Percentiles rank a stretch among this genome's conserved stretches.
These are phyloP conservation scores for Zingel zingel DNA, from an alignment of 2,113 vertebrate species.

Conservation along the genomic window DNA sequence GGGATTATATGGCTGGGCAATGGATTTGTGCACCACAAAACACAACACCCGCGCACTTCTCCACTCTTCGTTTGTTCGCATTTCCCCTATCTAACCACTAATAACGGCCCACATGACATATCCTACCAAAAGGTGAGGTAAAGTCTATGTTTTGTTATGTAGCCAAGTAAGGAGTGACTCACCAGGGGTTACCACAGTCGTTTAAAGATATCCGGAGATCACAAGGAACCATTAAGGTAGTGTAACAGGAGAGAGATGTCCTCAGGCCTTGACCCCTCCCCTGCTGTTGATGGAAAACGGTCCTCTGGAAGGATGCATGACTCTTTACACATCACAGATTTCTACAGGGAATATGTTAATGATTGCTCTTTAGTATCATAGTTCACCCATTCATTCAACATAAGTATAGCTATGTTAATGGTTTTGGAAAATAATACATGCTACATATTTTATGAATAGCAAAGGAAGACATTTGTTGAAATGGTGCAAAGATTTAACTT, in stretches of 20 bases:
- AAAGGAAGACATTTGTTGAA: neutral
- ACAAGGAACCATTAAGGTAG: constrained; percentile 28
- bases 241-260: constrained; percentile 62
- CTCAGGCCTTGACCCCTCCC: constrained; percentile 37
- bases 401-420: neutral
- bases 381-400: neutral
- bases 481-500: neutral
- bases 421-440: neutral
- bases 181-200: constrained; percentile 28
- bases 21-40: constrained; percentile 27
- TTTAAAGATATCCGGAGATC: constrained; percentile 56
- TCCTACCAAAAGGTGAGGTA: constrained; percentile 45
- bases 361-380: neutral
- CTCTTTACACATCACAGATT: constrained; percentile 32
- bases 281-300: constrained; percentile 5
- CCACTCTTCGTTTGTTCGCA: constrained; percentile 20
- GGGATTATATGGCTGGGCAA: constrained; percentile 19
- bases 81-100: constrained; percentile 41
- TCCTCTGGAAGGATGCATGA: constrained; percentile 29
- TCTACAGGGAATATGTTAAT: constrained; percentile 1
- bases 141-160: constrained; percentile 32
- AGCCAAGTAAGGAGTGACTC: constrained; percentile 41
- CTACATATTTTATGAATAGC: neutral
- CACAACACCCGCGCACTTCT: constrained; percentile 29
- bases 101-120: constrained; percentile 19